These are phyloP conservation scores for Holcopasites calliopsidis DNA, from an alignment of 1,140 invertebrate genomes.

Conservation along the genomic window DNA sequence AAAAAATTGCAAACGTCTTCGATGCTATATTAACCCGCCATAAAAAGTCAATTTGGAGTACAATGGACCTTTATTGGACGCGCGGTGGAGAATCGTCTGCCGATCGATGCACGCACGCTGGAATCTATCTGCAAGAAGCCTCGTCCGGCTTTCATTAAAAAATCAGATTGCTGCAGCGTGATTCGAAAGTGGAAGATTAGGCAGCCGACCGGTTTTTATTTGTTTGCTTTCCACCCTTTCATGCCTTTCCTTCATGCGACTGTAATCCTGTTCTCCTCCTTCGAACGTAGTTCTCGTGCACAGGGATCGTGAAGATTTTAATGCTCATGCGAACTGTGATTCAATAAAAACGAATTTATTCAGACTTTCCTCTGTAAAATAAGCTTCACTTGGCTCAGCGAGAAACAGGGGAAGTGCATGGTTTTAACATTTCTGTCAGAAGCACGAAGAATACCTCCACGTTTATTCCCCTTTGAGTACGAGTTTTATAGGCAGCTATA, in stretches of 20 bases:
- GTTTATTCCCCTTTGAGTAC: neutral
- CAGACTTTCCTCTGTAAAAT: neutral
- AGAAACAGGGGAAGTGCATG: too few species aligned
- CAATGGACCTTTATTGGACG: conserved; percentile 54
- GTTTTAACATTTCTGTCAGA: neutral
- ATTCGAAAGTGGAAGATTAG: conserved; percentile 71
- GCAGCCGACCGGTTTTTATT: conserved; percentile 59
- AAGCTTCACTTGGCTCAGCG: too few species aligned
- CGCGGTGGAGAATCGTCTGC: conserved; percentile 51
- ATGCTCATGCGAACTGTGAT: neutral
- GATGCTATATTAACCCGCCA: conserved; percentile 65
- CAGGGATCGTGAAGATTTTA: neutral
- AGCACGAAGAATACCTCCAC: neutral
- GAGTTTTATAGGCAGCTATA: neutral
- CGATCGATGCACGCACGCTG: conserved; percentile 50
- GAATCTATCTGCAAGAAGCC: conserved; percentile 11
- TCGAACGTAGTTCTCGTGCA: neutral
- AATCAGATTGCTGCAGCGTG: conserved; percentile 69
- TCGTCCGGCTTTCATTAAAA: conserved; percentile 60
- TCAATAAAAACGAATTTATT: neutral
- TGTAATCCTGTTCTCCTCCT: neutral
- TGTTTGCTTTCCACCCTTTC: conserved; percentile 68
- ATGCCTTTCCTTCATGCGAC: conserved; percentile 28
- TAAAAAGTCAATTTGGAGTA: conserved; percentile 73
- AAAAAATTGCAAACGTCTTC: conserved; percentile 67